Conservation (phyloP, 2,888 invertebrate species). For the Temnothorax ravouxi region DNA sequence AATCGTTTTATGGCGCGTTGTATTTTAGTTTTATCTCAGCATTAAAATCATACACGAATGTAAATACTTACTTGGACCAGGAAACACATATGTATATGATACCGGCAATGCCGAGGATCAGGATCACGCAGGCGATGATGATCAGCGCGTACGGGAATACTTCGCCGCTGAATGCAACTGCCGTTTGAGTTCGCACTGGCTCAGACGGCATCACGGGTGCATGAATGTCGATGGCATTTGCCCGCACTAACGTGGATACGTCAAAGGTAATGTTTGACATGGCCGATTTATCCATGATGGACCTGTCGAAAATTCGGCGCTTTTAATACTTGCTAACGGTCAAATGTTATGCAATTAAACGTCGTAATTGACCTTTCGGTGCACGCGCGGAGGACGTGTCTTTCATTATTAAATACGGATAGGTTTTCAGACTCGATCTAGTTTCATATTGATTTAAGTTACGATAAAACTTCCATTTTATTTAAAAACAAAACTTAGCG, state of each 20-base stretch:
- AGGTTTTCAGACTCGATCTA: background rate
- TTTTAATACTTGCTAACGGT: background rate
- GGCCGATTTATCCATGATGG: slow-evolving; percentile 89
- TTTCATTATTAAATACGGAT: background rate
- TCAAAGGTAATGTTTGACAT: slow-evolving; percentile 90
- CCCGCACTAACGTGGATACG: slow-evolving; percentile 90
- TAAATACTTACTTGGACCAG: slow-evolving; percentile 92
- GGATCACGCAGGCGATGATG: slow-evolving; percentile 95
- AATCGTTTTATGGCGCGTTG: background rate
- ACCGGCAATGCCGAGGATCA: slow-evolving; percentile 94
- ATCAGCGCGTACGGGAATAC: slow-evolving; percentile 96
- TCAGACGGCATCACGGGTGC: slow-evolving; percentile 87
- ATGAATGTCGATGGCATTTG: slow-evolving; percentile 90
- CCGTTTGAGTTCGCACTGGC: slow-evolving; percentile 87
- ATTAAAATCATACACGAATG: background rate
- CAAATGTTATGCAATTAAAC: slow-evolving; percentile 5
- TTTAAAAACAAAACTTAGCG: background rate
- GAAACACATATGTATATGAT: slow-evolving; percentile 97
- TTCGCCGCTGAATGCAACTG: slow-evolving; percentile 89
- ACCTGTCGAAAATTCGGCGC: slow-evolving; percentile 82
- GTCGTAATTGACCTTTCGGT: background rate
- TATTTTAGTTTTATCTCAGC: background rate
- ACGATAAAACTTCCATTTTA: background rate
- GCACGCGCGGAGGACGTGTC: background rate
- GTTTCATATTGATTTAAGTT: background rate